Evolutionary conservation across 2,797 vertebrate genomes (phyloP).

Genomic region (Microhierax caerulescens): DNA sequence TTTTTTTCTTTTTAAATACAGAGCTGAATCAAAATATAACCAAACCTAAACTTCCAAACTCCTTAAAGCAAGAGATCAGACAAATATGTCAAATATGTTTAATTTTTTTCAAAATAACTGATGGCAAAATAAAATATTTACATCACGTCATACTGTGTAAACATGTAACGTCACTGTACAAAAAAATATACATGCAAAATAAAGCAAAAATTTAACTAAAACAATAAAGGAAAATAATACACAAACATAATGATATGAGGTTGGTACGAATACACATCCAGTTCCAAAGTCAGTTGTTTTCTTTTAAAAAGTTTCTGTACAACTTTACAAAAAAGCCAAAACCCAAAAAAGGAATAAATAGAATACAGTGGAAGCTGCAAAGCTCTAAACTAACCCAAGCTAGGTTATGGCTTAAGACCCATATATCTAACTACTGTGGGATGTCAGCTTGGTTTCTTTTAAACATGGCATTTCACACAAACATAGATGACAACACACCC

Average conservation of each 20-base stretch:
- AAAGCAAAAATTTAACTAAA: constrained; percentile 81
- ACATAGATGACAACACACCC: constrained; percentile 70
- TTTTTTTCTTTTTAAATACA: neutral
- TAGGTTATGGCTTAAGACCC: constrained; percentile 72
- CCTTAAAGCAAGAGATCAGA: constrained; percentile 74
- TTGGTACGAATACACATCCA: constrained; percentile 87
- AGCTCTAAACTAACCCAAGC: constrained; percentile 59
- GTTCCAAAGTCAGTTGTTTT: constrained; percentile 76
- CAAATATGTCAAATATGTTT: constrained; percentile 88
- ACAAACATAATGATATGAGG: constrained; percentile 82
- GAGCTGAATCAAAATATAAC: neutral
- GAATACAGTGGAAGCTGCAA: constrained; percentile 68
- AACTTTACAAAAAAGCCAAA: constrained; percentile 76
- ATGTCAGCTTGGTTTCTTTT: constrained; percentile 50
- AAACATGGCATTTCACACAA: constrained; percentile 54
- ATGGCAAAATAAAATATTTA: constrained; percentile 99
- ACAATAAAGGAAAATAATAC: constrained; percentile 76
- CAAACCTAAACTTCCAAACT: constrained; percentile 45
- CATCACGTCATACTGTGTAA: constrained; percentile 91
- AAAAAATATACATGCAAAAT: constrained; percentile 98
- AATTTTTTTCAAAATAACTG: constrained; percentile 92
- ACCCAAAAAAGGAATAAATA: constrained; percentile 77
- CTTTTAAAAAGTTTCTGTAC: constrained; percentile 83
- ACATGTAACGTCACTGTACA: constrained; percentile 93
- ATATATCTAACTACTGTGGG: constrained; percentile 50